These are phyloP conservation scores for Sinelater perroti DNA, from an alignment of 2,888 invertebrate species.

Conservation along the genomic window DNA sequence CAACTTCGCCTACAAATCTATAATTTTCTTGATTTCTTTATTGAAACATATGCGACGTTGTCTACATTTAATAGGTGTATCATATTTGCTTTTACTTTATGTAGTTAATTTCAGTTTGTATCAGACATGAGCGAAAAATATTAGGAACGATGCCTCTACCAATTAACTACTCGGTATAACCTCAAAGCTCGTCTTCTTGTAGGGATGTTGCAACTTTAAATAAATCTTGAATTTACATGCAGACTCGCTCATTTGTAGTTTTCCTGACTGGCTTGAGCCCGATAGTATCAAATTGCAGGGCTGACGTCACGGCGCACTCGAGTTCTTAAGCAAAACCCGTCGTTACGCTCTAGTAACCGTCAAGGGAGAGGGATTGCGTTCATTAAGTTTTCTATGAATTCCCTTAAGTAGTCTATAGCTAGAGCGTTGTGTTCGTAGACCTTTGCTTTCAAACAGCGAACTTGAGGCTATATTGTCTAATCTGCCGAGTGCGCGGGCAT, in stretches of 20 bases:
- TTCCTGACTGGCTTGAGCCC: not conserved
- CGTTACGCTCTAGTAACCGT: slow-evolving; percentile 7
- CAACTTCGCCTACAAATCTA: no score
- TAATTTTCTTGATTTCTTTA: no score
- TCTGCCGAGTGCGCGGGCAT: slow-evolving; percentile 12
- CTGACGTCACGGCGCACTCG: slow-evolving; percentile 9
- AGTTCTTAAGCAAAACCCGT: slow-evolving; percentile 6
- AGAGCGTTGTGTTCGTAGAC: slow-evolving; percentile 16
- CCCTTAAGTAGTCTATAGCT: slow-evolving; percentile 13
- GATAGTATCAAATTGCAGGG: slow-evolving; percentile 8
- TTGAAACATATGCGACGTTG: no score
- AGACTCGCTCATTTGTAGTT: not conserved
- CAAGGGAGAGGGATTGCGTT: slow-evolving; percentile 19
- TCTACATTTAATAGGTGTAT: no score
- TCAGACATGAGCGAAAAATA: no score
- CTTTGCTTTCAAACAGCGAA: slow-evolving; percentile 15
- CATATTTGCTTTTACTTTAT: no score
- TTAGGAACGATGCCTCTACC: no score
- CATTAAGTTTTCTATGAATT: slow-evolving; percentile 21
- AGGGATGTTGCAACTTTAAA: no score
- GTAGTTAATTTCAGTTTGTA: no score
- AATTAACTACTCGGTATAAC: no score
- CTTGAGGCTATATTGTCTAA: slow-evolving; percentile 11
- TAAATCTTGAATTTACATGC: no score
- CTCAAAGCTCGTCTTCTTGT: no score